Percentiles rank a stretch among this genome's conserved stretches.
phyloP scores from a whole-genome alignment of 2,113 vertebrate species.

The Gobiocypris rarus region DNA sequence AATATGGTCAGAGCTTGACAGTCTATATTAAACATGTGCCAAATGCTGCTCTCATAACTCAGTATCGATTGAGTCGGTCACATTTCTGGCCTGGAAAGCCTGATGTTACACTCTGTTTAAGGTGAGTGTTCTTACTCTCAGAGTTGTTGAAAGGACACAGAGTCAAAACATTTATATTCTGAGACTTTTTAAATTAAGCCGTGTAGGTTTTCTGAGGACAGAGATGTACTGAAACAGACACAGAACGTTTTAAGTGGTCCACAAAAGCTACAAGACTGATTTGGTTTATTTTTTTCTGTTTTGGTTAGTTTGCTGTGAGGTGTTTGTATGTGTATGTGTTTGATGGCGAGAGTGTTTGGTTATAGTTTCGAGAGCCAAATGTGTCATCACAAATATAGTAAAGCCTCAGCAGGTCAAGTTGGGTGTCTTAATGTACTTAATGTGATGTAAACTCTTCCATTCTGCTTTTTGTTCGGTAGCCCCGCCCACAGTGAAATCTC shows the following conservation, averaged over 20 bases:
- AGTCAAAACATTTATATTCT: neutral
- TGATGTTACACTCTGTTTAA: neutral
- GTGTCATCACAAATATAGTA: neutral
- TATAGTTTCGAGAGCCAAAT: neutral
- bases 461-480: neutral
- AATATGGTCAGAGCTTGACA: neutral
- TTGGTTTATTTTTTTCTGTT: neutral
- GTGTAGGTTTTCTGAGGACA: conserved; percentile 3
- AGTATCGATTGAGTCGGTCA: neutral
- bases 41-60: conserved; percentile 11
- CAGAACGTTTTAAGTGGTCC: neutral
- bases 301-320: neutral
- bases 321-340: neutral
- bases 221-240: neutral
- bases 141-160: neutral
- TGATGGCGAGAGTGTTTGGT: neutral
- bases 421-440: neutral
- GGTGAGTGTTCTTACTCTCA: neutral
- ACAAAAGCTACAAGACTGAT: neutral
- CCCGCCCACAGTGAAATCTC: neutral
- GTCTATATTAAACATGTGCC: neutral
- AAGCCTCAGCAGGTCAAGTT: neutral
- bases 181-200: neutral
- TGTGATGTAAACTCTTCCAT: neutral
- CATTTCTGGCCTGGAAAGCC: neutral